A percentile compares a stretch with the other conserved stretches of the same genome.
Conservation (phyloP, 2,113 vertebrate genomes). For the Percopsis transmontana region DNA sequence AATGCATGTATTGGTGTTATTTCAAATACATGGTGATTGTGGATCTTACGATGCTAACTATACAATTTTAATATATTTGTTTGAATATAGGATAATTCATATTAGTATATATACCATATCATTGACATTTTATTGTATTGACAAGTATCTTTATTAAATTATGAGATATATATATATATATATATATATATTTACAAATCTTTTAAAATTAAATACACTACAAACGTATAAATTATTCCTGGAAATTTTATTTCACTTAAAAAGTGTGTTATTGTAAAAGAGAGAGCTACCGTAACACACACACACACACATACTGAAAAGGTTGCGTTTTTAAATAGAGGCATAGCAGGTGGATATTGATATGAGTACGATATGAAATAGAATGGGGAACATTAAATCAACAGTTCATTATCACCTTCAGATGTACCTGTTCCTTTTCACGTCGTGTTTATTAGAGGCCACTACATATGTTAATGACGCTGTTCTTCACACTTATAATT, state of each 20-base stretch:
- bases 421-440: conserved; percentile 65
- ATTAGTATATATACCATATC: neutral
- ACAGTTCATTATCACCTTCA: conserved; percentile 72
- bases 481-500: conserved; percentile 77
- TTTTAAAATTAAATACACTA: no score
- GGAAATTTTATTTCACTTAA: no score
- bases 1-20: conserved; percentile 82
- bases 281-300: no score
- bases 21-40: conserved; percentile 76
- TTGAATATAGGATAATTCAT: neutral
- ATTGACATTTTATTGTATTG: neutral
- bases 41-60: no score
- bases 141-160: neutral
- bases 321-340: conserved; percentile 1
- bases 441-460: conserved; percentile 58
- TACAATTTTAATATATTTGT: no score
- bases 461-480: conserved; percentile 57
- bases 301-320: neutral
- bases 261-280: no score
- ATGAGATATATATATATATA: neutral
- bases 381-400: conserved; percentile 42
- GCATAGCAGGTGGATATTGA: conserved; percentile 33
- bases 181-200: no score
- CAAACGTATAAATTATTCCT: no score
- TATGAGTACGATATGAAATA: conserved; percentile 51